A percentile compares a stretch with the other conserved stretches of the same genome.
phyloP scores from a whole-genome alignment of 2,797 vertebrate species.

The Tapirus indicus region DNA sequence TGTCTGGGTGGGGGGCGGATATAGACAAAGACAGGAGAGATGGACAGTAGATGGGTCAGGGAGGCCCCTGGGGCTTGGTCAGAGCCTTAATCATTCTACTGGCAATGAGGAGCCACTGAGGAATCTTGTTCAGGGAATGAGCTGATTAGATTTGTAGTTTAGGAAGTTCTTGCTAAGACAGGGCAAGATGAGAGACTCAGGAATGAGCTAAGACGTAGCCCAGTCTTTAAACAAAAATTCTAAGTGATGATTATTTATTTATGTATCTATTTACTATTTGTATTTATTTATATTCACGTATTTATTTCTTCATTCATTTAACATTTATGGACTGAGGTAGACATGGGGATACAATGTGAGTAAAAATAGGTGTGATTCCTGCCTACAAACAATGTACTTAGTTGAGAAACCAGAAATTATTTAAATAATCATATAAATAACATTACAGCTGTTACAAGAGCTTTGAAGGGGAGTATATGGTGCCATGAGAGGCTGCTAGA shows the following conservation, averaged over 20 bases:
- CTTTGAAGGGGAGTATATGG: background rate
- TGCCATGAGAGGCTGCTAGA: background rate
- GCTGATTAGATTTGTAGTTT: background rate
- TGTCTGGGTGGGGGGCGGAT: background rate
- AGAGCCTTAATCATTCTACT: background rate
- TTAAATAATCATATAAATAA: background rate
- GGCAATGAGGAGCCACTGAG: background rate
- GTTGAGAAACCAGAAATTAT: background rate
- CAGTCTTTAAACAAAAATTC: background rate
- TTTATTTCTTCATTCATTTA: background rate
- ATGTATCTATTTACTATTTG: background rate
- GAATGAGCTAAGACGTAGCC: background rate
- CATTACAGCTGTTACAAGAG: background rate
- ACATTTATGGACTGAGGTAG: background rate
- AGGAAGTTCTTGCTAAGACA: background rate
- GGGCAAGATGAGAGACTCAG: background rate
- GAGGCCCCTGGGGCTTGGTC: background rate
- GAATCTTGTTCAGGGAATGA: background rate
- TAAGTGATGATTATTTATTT: background rate
- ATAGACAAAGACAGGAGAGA: background rate
- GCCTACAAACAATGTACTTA: background rate
- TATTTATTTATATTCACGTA: background rate
- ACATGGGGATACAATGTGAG: background rate
- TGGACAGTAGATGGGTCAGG: background rate
- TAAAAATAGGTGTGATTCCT: background rate